Conservation (phyloP, 2,113 vertebrate genomes). For the Erpornis zantholeuca region DNA sequence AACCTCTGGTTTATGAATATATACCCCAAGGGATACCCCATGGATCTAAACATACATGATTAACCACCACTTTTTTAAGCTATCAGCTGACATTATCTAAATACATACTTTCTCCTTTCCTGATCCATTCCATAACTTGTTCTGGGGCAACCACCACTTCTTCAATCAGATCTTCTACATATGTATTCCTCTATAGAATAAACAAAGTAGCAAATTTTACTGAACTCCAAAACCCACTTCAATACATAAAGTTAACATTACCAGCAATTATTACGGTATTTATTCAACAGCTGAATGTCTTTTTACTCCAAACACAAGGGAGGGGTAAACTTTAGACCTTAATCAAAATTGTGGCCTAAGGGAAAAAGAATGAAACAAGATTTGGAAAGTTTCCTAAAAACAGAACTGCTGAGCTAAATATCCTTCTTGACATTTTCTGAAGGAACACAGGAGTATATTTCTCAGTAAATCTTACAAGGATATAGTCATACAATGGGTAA, state of each 20-base stretch:
- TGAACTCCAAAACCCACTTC: neutral
- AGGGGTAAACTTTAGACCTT: neutral
- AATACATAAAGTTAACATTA: neutral
- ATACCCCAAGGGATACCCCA: neutral
- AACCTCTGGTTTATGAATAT: neutral
- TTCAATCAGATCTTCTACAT: conserved; percentile 92
- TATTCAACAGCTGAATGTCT: neutral
- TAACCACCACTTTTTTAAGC: neutral
- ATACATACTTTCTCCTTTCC: conserved; percentile 92
- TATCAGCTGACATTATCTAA: neutral
- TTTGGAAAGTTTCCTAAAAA: neutral
- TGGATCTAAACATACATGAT: neutral
- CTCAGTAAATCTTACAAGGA: neutral
- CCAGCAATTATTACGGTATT: neutral
- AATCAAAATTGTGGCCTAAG: neutral
- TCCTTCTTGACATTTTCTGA: neutral
- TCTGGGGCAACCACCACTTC: conserved; percentile 86
- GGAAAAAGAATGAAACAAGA: neutral
- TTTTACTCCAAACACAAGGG: neutral
- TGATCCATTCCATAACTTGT: conserved; percentile 89
- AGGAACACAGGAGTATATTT: neutral
- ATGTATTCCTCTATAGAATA: conserved; percentile 84
- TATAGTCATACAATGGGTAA: neutral
- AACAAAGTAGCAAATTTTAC: neutral
- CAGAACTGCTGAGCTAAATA: neutral